These are phyloP conservation scores for Mus minutoides DNA, from an alignment of 2,797 vertebrate species.

Conservation along the genomic window DNA sequence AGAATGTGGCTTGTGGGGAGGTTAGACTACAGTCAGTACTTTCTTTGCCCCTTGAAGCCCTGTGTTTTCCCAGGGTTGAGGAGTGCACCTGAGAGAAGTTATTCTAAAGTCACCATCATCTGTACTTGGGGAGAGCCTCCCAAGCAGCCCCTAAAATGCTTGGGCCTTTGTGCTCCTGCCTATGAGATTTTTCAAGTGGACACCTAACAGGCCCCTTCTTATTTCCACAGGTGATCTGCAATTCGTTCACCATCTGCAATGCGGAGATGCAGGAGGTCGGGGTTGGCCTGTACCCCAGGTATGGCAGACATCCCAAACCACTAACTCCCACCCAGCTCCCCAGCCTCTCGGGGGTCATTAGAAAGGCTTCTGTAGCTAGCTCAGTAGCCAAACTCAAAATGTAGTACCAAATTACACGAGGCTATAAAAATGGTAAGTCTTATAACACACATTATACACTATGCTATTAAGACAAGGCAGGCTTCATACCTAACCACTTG, in stretches of 20 bases:
- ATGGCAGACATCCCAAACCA: slow-evolving; percentile 82
- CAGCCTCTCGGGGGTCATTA: slow-evolving; percentile 29
- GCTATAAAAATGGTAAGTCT: slow-evolving; percentile 53
- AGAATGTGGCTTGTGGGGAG: neutral
- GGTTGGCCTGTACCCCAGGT: slow-evolving; percentile 98
- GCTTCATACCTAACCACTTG: slow-evolving; percentile 58
- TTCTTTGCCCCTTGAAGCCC: neutral
- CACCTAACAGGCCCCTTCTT: slow-evolving; percentile 80
- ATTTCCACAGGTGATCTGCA: slow-evolving; percentile 94
- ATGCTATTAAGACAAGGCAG: slow-evolving; percentile 22
- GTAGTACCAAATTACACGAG: slow-evolving; percentile 74
- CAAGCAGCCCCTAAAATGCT: slow-evolving; percentile 67
- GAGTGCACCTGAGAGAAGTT: slow-evolving; percentile 67
- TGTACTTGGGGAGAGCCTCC: slow-evolving; percentile 71
- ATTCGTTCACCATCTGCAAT: slow-evolving; percentile 97
- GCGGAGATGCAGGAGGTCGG: slow-evolving; percentile 96
- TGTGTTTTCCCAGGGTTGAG: slow-evolving; percentile 49
- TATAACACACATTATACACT: slow-evolving; percentile 54
- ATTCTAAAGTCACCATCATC: slow-evolving; percentile 71
- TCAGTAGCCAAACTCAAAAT: slow-evolving; percentile 62
- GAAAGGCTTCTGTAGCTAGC: slow-evolving; percentile 60
- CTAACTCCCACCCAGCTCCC: slow-evolving; percentile 17
- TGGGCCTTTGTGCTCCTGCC: slow-evolving; percentile 61
- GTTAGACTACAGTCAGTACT: neutral
- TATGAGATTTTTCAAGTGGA: slow-evolving; percentile 62